Conservation (phyloP, 2,888 invertebrate genomes). For the Cylindroiulus punctatus region DNA sequence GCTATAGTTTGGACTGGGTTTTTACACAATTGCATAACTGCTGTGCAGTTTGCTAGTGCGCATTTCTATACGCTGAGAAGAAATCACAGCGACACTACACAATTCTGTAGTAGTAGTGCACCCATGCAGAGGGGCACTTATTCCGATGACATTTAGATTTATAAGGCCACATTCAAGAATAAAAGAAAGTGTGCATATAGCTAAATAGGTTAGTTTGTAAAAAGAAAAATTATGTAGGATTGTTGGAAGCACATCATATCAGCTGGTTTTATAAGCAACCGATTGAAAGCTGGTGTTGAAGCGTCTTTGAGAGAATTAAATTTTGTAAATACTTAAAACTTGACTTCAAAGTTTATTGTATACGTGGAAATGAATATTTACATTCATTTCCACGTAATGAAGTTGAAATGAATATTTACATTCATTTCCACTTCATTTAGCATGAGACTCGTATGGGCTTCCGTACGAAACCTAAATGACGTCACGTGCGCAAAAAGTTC, state of each 20-base stretch:
- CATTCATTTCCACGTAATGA: no score
- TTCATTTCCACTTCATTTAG: no score
- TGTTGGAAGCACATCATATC: background rate
- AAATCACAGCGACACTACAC: background rate
- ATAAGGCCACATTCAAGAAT: background rate
- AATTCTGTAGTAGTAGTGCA: no score
- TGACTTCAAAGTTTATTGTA: no score
- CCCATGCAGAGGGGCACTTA: background rate
- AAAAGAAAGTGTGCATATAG: background rate
- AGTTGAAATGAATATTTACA: no score
- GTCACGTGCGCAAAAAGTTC: no score
- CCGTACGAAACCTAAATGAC: no score
- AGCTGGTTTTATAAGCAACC: background rate
- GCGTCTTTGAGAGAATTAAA: background rate
- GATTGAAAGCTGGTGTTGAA: background rate
- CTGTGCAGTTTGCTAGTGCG: background rate
- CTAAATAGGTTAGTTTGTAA: background rate
- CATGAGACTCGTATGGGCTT: no score
- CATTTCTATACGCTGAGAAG: background rate
- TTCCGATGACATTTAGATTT: background rate
- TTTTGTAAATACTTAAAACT: background rate
- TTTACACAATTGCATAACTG: background rate
- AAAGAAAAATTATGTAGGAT: background rate
- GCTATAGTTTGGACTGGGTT: background rate
- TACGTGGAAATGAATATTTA: no score